Base-by-base conservation (phyloP, 2,888 invertebrate genomes). In the Melieria crassipennis region DNA sequence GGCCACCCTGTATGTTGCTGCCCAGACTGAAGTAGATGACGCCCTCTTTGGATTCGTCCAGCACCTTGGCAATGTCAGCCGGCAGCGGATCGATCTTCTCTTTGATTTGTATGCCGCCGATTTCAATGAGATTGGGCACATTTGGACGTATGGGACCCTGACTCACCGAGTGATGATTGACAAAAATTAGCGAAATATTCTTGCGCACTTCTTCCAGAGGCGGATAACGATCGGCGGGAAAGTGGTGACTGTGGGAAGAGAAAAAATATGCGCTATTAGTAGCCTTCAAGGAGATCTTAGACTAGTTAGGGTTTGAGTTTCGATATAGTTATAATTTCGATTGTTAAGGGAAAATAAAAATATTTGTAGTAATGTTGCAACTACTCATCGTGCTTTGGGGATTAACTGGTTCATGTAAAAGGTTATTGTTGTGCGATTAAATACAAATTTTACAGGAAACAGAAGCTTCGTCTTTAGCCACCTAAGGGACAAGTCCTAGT, bases 1-100 rank as follows among this genome's bases (percentile, higher is more conserved):
- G 88, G 0, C 63, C 73, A 6, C 72, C 70, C 65, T 65, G 78
- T 4, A 86, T 76, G 66, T 84, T 84, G 0, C 85, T 83, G 4
- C 87, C 87, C 61, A 87, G 79, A 74, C 86, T 86, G 72, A 87
- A 86, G 71, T 80, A 85, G 42, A 78, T 77, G 5, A 71, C 76
- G n/a, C 76, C 77, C 11, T 75, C 71, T 4, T 65, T 64, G 0
- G 78, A 61, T 5, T 66, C 78, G 65, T 85, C 83, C 5, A 86
- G 70, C 45, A 83, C 13, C 1, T 75, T 55, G 4, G 74, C 74
- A 4, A 79, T 72, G 43, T 79, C 82, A 58, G 78, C 63, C 11
- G 84, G 84, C 2, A 83, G 62, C 3, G 80, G 78, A 72, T 79
- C 75, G 7, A 80, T 79, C 64, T 79, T 78, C 11, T 79, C 77